These are phyloP conservation scores for Periophthalmus magnuspinnatus DNA, from an alignment of 2,797 vertebrate genomes.

Conservation along the genomic window DNA sequence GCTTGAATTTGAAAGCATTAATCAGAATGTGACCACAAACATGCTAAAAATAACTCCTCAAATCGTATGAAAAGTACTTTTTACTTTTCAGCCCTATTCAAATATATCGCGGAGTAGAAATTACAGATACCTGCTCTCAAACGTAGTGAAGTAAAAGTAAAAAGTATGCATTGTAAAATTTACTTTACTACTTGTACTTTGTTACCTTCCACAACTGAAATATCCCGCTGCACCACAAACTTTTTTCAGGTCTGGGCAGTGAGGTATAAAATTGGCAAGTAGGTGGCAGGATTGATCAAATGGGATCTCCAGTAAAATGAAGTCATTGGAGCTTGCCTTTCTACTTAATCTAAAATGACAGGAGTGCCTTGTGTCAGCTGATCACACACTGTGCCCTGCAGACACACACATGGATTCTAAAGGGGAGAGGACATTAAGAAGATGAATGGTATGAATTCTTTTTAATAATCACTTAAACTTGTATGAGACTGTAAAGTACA, in stretches of 20 bases:
- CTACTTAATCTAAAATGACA: conserved; percentile 59
- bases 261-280: conserved; percentile 42
- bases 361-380: conserved; percentile 37
- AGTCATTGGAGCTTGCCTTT: conserved; percentile 40
- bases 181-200: no score
- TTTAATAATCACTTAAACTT: conserved; percentile 14
- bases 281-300: conserved; percentile 53
- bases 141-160: no score
- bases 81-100: no score
- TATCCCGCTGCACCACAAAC: neutral
- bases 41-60: no score
- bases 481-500: conserved; percentile 9
- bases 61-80: no score
- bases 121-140: no score
- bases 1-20: no score
- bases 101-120: no score
- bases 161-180: no score
- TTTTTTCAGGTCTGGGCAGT: conserved; percentile 19
- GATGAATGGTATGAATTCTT: neutral
- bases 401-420: conserved; percentile 7
- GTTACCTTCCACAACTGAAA: neutral
- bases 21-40: no score
- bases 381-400: conserved; percentile 27
- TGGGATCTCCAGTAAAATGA: conserved; percentile 47
- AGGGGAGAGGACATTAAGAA: conserved; percentile 1